Evolutionary conservation across 2,888 invertebrate species (phyloP), one percentile per base, ranked within the genome.

Genomic region (Coelopa pilipes): DNA sequence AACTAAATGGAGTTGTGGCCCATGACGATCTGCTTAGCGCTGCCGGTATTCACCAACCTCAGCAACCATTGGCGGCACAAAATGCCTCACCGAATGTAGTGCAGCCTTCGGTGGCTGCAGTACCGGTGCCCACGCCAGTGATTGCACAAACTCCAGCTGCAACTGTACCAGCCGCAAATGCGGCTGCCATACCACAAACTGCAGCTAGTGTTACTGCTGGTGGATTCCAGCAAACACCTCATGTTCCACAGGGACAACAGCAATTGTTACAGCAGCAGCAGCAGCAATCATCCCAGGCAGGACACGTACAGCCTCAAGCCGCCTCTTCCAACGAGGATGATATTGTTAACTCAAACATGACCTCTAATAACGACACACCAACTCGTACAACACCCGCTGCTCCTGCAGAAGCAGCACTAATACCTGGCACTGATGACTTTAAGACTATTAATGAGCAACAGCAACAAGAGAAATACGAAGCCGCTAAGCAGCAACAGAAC

Each of bases 401-500:
- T 62, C 72, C 75, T 76, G 71, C 72, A 68, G 63, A 77, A 7
- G 78, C 78, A 74, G 78, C 80, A 10, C 79, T 80, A 70, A 57
- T 74, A 45, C 78, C 78, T 11, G 57, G 77, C 60, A 80, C 82
- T 9, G 84, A 84, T n/a, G 84, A 84, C 57, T 84, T 81, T 45
- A 86, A 86, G 75, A 83, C 84, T 10, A 82, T 85, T 9, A 86
- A 85, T 62, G 85, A 85, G 70, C 85, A 85, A 70, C 85, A 86
- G 46, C 84, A 85, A 71, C 84, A 84, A 74, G 88, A 88, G 76
- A 86, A 87, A 78, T 84, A 85, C 70, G 87, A 87, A 76, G 83
- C 87, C 55, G 82, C 84, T 66, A 85, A 85, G 74, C 85, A 85
- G 67, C 85, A 85, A 70, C 88, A 91, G 57, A 90, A 89, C 82